A percentile compares a stretch with the other conserved stretches of the same genome.
Evolutionary conservation across 2,113 vertebrate genomes (phyloP).

Genomic region (Sceloporus tristichus): DNA sequence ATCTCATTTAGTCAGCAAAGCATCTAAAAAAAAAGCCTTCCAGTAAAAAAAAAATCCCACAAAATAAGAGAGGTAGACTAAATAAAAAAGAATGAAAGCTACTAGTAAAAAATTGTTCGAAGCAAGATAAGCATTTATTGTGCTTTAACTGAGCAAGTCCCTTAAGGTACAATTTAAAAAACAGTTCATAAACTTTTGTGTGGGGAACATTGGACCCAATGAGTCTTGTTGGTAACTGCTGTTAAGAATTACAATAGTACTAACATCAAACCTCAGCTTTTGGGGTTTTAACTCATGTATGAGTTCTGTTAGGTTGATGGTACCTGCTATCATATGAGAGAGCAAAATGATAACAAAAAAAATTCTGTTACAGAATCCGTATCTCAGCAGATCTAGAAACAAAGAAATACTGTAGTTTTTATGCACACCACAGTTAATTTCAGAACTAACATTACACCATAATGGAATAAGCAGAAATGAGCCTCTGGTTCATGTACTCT

Average conservation of each 20-base stretch:
- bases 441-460: not conserved
- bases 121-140: not conserved
- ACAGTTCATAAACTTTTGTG: not conserved
- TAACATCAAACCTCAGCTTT: not conserved
- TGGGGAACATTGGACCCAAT: not conserved
- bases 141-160: not conserved
- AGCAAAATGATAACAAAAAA: not conserved
- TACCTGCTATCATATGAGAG: not conserved
- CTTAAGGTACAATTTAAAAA: not conserved
- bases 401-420: not conserved
- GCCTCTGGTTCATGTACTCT: not conserved
- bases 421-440: not conserved
- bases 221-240: not conserved
- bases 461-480: not conserved
- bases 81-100: slow-evolving; percentile 21
- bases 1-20: not conserved
- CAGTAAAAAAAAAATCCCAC: slow-evolving; percentile 10
- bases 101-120: not conserved
- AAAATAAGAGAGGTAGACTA: not conserved
- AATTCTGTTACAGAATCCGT: not conserved
- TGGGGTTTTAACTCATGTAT: not conserved
- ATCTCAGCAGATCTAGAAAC: not conserved
- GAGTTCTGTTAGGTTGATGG: not conserved
- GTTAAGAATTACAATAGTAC: not conserved
- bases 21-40: slow-evolving; percentile 1